These are phyloP conservation scores for Cynocephalus volans DNA, from an alignment of 2,113 vertebrate genomes.

Conservation along the genomic window DNA sequence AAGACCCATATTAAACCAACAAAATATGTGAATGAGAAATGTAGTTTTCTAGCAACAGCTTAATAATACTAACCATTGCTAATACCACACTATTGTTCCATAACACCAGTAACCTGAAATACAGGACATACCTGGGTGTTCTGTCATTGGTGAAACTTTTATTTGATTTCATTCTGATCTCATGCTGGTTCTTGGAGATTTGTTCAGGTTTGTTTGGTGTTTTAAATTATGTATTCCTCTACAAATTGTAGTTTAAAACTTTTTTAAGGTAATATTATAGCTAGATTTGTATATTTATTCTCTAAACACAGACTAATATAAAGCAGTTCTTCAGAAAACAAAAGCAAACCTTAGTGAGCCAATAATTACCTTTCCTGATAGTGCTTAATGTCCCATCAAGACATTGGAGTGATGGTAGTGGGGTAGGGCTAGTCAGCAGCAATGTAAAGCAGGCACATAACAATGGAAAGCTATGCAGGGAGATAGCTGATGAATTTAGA, in stretches of 20 bases:
- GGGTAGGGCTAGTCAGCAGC: background rate
- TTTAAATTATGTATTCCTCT: slow-evolving; percentile 53
- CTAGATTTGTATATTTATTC: slow-evolving; percentile 38
- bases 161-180: slow-evolving; percentile 35
- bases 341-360: background rate
- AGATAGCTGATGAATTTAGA: background rate
- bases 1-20: background rate
- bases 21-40: background rate
- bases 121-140: background rate
- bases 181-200: background rate
- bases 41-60: background rate
- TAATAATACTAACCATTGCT: slow-evolving; percentile 3
- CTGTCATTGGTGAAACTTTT: background rate
- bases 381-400: background rate
- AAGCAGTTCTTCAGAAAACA: background rate
- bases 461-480: background rate
- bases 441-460: background rate
- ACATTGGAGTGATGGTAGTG: background rate
- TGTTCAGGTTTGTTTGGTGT: slow-evolving; percentile 17
- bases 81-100: background rate
- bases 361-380: background rate
- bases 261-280: background rate
- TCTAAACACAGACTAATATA: background rate
- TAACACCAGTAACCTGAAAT: background rate
- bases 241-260: background rate